Evolutionary conservation across 2,113 vertebrate species (phyloP), one percentile per base, ranked within the genome.

Genomic region (Pseudois nayaur): DNA sequence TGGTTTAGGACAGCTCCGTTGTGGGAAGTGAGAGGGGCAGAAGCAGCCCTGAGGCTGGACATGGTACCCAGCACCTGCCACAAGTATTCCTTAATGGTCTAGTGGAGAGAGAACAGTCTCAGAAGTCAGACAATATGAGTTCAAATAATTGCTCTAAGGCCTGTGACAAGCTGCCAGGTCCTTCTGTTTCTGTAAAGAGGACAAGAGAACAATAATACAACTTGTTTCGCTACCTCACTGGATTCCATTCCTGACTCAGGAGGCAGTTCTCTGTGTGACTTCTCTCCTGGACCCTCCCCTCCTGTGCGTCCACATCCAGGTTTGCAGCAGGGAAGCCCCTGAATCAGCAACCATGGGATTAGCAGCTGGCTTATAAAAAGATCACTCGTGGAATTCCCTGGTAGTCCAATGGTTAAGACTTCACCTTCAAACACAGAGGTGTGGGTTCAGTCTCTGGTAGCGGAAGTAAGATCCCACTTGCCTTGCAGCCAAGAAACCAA

Each of bases 271-370:
- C 3, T 7, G 4, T 21, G 17, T 52, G 48, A 11, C 29, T 57
- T 94, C 25, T 36, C 29, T 31, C 48, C 2, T 7, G 8, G 9
- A 36, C 3, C 3, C 7, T 54, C 55, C 29, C 6, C 6, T 19
- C 16, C 2, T n/a, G 10, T 13, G 78, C 17, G 3, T 43, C 13
- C 25, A 40, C 0, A 0, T 3, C 12, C 29, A 19, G 16, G 11
- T 54, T 71, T n/a, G 57, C 29, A 71, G 1, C 19, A 45, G 78
- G 13, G 76, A 87, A 27, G 14, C 25, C 6, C 14, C 2, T 33
- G 45, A 62, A 29, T 52, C 23, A 57, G 48, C 67, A 84, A 52
- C 27, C 11, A 36, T 5, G 3, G 15, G 9, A 2, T 83, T 87
- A n/a, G 29, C 19, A 87, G 50, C 48, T 40, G 25, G 21, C 16